Base-by-base conservation (phyloP, 1,140 invertebrate species). In the Lutraria rhynchaena region DNA sequence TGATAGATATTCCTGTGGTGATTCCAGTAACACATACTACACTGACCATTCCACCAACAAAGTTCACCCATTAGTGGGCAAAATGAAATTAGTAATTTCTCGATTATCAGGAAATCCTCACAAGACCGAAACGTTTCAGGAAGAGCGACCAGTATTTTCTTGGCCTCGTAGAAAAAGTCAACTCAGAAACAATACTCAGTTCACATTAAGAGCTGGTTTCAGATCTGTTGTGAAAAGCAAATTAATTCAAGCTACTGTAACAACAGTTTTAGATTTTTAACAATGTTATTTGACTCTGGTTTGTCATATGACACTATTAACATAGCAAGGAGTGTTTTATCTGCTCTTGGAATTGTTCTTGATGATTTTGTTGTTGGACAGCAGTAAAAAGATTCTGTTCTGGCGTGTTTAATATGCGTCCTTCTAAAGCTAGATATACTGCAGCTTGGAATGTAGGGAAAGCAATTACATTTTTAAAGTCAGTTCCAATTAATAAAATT, bases 71-170 rank as follows among this genome's bases (percentile, higher is more conserved):
- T 49, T 53, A 73, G 46, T 13, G 22, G 55, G 15, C 22, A 33
- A 35, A 19, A 69, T 17, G 24, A 60, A 53, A 19, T 83, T 29
- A 17, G 19, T n/a, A 29, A 65, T 31, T 31, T 83, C 9, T 75
- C 75, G 55, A 49, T 44, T 83, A 35, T 83, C 82, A 70, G 82
- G 82, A n/a, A 69, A 61, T 41, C 29, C 4, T 27, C n/a, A n/a
- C n/a, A n/a, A n/a, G 33, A 44, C 13, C 31, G 29, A 70, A 29
- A 44, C 31, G 17, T 83, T 83, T 69, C 82, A 35, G 57, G 71
- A 27, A 24, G 27, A 19, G 19, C 82, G 22, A 24, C 41, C 29
- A 35, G n/a, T n/a, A 77, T 83, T 11, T 60, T 78, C 37, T 9
- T 65, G 61, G 27, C 31, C 7, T 58, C 49, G 22, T n/a, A n/a